Evolutionary conservation across 2,888 invertebrate species (phyloP).

Genomic region (Pristionchus arcanus): DNA sequence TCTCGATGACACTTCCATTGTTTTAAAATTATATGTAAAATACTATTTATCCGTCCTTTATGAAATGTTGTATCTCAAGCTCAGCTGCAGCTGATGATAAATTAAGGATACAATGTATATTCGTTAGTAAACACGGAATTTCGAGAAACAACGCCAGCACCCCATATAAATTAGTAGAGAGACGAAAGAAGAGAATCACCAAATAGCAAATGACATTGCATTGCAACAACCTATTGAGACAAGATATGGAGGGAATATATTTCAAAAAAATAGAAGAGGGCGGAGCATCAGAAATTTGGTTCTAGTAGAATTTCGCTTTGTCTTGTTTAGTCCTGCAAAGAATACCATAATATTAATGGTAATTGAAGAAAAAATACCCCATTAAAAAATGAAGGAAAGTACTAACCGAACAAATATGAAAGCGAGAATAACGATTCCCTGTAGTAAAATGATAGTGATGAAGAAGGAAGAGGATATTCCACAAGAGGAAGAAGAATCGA

Average conservation of each 20-base stretch:
- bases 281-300: not conserved
- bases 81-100: not conserved
- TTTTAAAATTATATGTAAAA: not conserved
- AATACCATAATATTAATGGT: not conserved
- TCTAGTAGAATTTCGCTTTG: slow-evolving; percentile 78
- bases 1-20: not conserved
- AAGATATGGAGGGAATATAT: not conserved
- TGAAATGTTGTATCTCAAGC: not conserved
- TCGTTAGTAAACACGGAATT: not conserved
- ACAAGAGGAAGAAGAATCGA: slow-evolving; percentile 61
- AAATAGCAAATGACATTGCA: not conserved
- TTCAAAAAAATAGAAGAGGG: not conserved
- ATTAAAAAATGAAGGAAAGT: not conserved
- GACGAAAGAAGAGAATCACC: not conserved
- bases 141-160: slow-evolving; percentile 49
- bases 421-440: slow-evolving; percentile 71
- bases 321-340: slow-evolving; percentile 76
- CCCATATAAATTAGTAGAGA: slow-evolving; percentile 18
- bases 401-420: slow-evolving; percentile 73
- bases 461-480: slow-evolving; percentile 72
- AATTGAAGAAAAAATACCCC: no score
- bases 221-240: slow-evolving; percentile 18
- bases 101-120: not conserved
- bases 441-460: slow-evolving; percentile 70
- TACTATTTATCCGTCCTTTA: slow-evolving; percentile 4